phyloP scores from a whole-genome alignment of 1,140 invertebrate species.

The Drosophila auraria region DNA sequence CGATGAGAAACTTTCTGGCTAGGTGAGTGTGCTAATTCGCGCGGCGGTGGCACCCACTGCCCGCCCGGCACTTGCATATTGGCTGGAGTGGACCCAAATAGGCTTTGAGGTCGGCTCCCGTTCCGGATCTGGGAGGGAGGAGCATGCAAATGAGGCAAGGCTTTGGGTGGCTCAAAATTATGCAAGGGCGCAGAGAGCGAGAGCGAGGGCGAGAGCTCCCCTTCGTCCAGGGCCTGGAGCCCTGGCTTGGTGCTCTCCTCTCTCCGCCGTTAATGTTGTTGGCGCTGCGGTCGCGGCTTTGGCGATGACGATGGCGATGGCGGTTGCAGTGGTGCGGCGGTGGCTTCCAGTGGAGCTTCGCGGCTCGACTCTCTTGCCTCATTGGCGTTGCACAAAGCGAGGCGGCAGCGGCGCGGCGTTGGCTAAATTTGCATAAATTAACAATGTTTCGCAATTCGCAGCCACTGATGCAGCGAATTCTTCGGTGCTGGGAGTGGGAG shows the following conservation, averaged over 20 bases:
- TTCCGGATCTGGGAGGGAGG: slow-evolving; percentile 3
- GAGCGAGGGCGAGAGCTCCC: not conserved
- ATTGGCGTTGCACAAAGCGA: slow-evolving; percentile 79
- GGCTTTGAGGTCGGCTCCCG: slow-evolving; percentile 42
- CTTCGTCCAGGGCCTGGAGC: not conserved
- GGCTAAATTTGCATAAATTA: slow-evolving; percentile 83
- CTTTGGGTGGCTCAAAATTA: slow-evolving; percentile 52
- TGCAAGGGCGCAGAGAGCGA: slow-evolving; percentile 34
- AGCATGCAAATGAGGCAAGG: slow-evolving; percentile 50
- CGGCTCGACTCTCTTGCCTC: slow-evolving; percentile 62
- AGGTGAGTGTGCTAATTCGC: slow-evolving; percentile 69
- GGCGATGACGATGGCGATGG: slow-evolving; percentile 40
- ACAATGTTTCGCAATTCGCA: slow-evolving; percentile 81
- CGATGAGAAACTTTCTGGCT: slow-evolving; percentile 35
- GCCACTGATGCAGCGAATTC: slow-evolving; percentile 79
- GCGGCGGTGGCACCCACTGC: slow-evolving; percentile 53
- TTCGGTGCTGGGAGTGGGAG: slow-evolving; percentile 28
- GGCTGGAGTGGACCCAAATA: slow-evolving; percentile 48
- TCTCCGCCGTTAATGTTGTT: slow-evolving; percentile 73
- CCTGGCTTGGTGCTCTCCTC: not conserved
- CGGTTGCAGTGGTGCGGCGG: slow-evolving; percentile 39
- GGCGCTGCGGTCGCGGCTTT: slow-evolving; percentile 70
- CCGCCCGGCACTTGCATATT: slow-evolving; percentile 2
- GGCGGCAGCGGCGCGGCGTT: slow-evolving; percentile 40
- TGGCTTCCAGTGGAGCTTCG: slow-evolving; percentile 38